phyloP scores from a whole-genome alignment of 2,797 vertebrate genomes.

The Clamator glandarius region DNA sequence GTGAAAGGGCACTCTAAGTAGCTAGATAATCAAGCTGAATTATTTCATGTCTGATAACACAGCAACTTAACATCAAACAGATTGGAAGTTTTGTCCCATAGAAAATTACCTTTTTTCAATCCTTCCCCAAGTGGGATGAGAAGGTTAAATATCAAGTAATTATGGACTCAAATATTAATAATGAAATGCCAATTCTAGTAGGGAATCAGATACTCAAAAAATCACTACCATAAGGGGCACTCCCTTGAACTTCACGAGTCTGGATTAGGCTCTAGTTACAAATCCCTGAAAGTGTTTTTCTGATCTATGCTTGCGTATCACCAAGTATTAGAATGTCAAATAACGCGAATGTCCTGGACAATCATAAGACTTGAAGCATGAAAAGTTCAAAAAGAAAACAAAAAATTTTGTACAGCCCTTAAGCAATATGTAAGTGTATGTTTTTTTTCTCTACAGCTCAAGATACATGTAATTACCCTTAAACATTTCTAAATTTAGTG shows the following conservation, averaged over 20 bases:
- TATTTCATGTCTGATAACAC: neutral
- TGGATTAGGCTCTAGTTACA: neutral
- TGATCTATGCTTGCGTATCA: no score
- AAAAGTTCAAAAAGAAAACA: neutral
- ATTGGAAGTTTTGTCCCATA: neutral
- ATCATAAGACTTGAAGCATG: neutral
- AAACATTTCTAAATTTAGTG: neutral
- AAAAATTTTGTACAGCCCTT: neutral
- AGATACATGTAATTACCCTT: neutral
- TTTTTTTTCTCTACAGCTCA: neutral
- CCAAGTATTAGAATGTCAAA: neutral
- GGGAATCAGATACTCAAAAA: neutral
- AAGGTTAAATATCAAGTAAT: constrained; percentile 9
- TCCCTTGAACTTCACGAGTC: neutral
- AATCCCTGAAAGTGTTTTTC: neutral
- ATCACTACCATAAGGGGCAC: neutral
- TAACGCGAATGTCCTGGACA: neutral
- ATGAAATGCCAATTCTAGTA: neutral
- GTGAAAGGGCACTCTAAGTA: neutral
- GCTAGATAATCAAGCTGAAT: constrained; percentile 2
- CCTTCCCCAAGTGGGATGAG: neutral
- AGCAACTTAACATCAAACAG: neutral
- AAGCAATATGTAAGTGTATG: neutral
- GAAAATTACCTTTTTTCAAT: neutral
- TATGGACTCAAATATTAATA: neutral